A percentile compares a stretch with the other conserved stretches of the same genome.
These are phyloP conservation scores for Chrysaora quinquecirrha DNA, from an alignment of 30 jellyfish, hydroid and myxozoan species.

Conservation along the genomic window DNA sequence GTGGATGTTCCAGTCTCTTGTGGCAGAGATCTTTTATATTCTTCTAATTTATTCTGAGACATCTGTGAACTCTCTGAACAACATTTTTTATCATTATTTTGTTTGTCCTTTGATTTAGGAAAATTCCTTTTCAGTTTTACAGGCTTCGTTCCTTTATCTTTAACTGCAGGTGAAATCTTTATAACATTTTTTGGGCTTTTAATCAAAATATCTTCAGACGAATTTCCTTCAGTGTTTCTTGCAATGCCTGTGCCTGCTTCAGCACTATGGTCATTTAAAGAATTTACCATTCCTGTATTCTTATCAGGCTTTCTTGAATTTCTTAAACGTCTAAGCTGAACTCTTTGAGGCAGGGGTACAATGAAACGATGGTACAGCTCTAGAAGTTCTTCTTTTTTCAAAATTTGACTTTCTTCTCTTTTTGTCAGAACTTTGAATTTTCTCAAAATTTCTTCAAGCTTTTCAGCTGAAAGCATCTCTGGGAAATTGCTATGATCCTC, in stretches of 20 bases:
- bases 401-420: background rate
- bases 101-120: background rate
- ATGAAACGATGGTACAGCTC: constrained; percentile 18
- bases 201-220: background rate
- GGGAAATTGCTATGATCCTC: constrained; percentile 13
- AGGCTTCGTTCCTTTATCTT: constrained; percentile 28
- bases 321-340: constrained; percentile 6
- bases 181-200: background rate
- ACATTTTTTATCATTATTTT: background rate
- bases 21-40: background rate
- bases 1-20: background rate
- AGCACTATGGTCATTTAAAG: background rate
- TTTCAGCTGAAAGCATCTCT: constrained; percentile 12
- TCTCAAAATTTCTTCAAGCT: background rate
- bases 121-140: constrained; percentile 42
- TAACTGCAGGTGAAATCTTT: constrained; percentile 24
- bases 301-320: background rate
- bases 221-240: background rate
- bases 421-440: constrained; percentile 1
- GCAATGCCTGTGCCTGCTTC: too few relatives aligned
- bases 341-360: constrained; percentile 45
- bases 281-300: background rate
- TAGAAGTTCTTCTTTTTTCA: constrained; percentile 20
- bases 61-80: too few relatives aligned
- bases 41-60: too few relatives aligned